Evolutionary conservation across 2,888 invertebrate genomes (phyloP).

Genomic region (Tenthredo mesomela): DNA sequence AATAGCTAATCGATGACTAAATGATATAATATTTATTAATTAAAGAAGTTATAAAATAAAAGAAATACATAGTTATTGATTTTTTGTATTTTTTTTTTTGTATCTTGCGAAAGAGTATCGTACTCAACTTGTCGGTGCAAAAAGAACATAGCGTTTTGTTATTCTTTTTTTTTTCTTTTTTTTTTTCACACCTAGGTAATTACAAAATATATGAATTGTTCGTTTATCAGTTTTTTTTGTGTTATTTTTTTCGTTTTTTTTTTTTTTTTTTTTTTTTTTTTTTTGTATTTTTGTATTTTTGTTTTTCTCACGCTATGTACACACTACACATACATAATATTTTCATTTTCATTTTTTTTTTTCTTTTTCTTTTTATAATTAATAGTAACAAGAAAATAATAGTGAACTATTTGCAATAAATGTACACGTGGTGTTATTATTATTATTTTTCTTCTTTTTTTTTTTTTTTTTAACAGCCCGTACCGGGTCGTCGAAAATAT

Average conservation of each 20-base stretch:
- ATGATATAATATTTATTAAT: conserved; percentile 29
- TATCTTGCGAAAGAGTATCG: conserved; percentile 57
- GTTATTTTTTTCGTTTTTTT: conserved; percentile 46
- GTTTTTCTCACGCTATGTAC: conserved; percentile 62
- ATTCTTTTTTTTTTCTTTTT: background rate
- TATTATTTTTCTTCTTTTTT: no score
- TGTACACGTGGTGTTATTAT: conserved; percentile 59
- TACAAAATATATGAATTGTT: conserved; percentile 65
- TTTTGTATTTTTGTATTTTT: conserved; percentile 54
- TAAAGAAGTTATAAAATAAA: conserved; percentile 24
- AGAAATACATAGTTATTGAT: background rate
- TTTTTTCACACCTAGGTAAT: conserved; percentile 58
- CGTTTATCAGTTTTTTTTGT: conserved; percentile 59
- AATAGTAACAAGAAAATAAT: conserved; percentile 55
- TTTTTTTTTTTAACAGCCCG: conserved; percentile 61
- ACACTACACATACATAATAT: conserved; percentile 66
- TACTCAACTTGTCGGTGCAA: conserved; percentile 56
- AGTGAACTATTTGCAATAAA: conserved; percentile 56
- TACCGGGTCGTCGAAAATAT: conserved; percentile 50
- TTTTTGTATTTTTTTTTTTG: conserved; percentile 8
- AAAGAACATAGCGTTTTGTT: conserved; percentile 58
- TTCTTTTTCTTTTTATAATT: conserved; percentile 47
- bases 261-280: background rate
- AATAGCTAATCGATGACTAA: conserved; percentile 42
- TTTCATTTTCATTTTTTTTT: conserved; percentile 54